A percentile compares a stretch with the other conserved stretches of the same genome.
Evolutionary conservation across 2,797 vertebrate genomes (phyloP).

Genomic region (Sebastes hubbsi): DNA sequence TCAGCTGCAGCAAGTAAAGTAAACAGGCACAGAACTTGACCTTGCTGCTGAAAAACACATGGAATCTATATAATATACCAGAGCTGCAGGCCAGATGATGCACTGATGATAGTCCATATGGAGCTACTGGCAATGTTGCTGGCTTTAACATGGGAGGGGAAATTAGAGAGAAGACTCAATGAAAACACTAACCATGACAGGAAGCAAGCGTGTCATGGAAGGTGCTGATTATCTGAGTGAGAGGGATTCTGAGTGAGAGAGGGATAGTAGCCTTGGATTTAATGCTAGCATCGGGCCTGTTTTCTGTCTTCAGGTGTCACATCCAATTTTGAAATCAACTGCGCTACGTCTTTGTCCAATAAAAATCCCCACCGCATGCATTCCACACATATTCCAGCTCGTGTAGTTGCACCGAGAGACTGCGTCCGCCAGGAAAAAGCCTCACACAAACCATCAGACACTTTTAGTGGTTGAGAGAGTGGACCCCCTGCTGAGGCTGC

Average conservation of each 20-base stretch:
- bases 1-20: slow-evolving; percentile 34
- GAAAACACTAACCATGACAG: slow-evolving; percentile 9
- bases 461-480: slow-evolving; percentile 29
- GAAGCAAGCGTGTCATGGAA: slow-evolving; percentile 14
- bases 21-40: slow-evolving; percentile 53
- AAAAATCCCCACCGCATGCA: slow-evolving; percentile 18
- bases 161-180: slow-evolving; percentile 1
- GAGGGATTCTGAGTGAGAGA: slow-evolving; percentile 1
- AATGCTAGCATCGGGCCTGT: neutral
- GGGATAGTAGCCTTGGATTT: slow-evolving; percentile 7
- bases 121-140: slow-evolving; percentile 9
- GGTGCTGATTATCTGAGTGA: slow-evolving; percentile 19
- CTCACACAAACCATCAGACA: slow-evolving; percentile 38
- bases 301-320: slow-evolving; percentile 31
- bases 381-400: slow-evolving; percentile 44
- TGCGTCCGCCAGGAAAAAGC: slow-evolving; percentile 33
- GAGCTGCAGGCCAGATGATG: slow-evolving; percentile 38
- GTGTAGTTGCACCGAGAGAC: slow-evolving; percentile 17
- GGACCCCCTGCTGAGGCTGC: slow-evolving; percentile 71
- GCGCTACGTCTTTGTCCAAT: slow-evolving; percentile 46
- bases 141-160: neutral
- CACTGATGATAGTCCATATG: slow-evolving; percentile 25
- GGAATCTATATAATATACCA: slow-evolving; percentile 44
- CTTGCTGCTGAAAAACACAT: slow-evolving; percentile 50
- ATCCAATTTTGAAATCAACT: slow-evolving; percentile 45